Evolutionary conservation across 92 coral and sea anemone genomes (phyloP), one percentile per base, ranked within the genome.

Genomic region (Heteractis magnifica): DNA sequence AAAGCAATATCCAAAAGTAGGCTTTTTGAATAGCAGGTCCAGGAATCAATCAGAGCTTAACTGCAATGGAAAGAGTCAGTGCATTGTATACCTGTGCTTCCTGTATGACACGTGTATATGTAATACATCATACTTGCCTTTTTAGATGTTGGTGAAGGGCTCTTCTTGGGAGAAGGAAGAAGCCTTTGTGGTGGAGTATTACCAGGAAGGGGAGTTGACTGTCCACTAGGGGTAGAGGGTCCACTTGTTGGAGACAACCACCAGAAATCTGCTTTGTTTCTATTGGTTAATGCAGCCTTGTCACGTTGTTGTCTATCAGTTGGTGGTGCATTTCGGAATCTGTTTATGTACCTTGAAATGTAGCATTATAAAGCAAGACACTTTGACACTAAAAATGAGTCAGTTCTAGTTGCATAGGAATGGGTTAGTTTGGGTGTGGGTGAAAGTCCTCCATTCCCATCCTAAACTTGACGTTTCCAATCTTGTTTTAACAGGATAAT

Each of bases 261-360:
- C 99, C 99, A 97, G 90, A 94, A 97, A 74, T 92, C 91, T 3
- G 90, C 88, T 49, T 82, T 90, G 49, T 84, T 85, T 10, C 93
- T 92, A 86, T 79, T 88, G 72, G 84, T 85, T 52, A 92, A 80
- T 59, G 81, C 86, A 6, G 75, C 51, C 19, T 81, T 82, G 77
- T 90, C 94, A 71, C 99, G 94, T 10, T 77, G 77, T 49, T 97
- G 93, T 65, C 98, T 92, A 81, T 92, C 91, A 48, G 89, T 78
- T 50, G 99, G 99, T 26, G 93, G 92, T 18, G 93, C 92, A 92
- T 97, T 86, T 49, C 99, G 95, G 71, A 97, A 97, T 60, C 99
- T 90, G 49, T 94, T 89, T 56, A 97, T 91, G 70, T 87, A 97
- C 98, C 99, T 97, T 62, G 9, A 81, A 52, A 52, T 6, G 34